These are phyloP conservation scores for Salpingus planirostris DNA, from an alignment of 2,888 invertebrate species.

Conservation along the genomic window DNA sequence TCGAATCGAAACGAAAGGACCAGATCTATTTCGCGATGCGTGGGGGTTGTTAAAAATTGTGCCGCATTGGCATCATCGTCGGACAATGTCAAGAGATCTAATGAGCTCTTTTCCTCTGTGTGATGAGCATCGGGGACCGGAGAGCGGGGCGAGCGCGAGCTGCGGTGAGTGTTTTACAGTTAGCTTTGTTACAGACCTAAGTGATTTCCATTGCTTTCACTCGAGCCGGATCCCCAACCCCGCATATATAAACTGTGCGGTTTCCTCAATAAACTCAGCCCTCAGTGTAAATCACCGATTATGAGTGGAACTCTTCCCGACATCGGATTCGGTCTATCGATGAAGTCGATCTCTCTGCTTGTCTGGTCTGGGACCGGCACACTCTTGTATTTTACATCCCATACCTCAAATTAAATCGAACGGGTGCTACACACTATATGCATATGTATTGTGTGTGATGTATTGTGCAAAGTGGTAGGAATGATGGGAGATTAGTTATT, in stretches of 20 bases:
- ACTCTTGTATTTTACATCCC: constrained; percentile 14
- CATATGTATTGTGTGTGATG: too few species aligned
- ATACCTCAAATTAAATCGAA: too few species aligned
- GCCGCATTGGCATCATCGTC: too few species aligned
- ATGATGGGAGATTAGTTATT: too few species aligned
- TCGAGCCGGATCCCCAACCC: constrained; percentile 12
- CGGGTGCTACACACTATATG: too few species aligned
- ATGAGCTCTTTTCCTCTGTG: constrained; percentile 6
- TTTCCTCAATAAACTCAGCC: constrained; percentile 16
- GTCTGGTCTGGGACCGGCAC: constrained; percentile 17
- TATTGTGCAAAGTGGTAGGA: too few species aligned
- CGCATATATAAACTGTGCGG: constrained; percentile 15
- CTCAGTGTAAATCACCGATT: constrained; percentile 18
- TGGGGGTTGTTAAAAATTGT: too few species aligned
- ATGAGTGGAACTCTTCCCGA: constrained; percentile 19
- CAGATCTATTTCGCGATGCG: too few species aligned
- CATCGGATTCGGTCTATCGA: constrained; percentile 16
- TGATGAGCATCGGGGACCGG: too few species aligned
- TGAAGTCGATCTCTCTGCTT: constrained; percentile 13
- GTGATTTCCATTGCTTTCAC: constrained; percentile 9
- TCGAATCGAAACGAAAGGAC: too few species aligned
- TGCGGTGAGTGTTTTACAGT: too few species aligned
- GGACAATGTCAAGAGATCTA: constrained; percentile 2
- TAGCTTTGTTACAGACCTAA: constrained; percentile 10
- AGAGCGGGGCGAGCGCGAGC: too few species aligned